phyloP scores from a whole-genome alignment of 37 sponge, comb jelly and placozoan species.

The Dysidea cf. avara region DNA sequence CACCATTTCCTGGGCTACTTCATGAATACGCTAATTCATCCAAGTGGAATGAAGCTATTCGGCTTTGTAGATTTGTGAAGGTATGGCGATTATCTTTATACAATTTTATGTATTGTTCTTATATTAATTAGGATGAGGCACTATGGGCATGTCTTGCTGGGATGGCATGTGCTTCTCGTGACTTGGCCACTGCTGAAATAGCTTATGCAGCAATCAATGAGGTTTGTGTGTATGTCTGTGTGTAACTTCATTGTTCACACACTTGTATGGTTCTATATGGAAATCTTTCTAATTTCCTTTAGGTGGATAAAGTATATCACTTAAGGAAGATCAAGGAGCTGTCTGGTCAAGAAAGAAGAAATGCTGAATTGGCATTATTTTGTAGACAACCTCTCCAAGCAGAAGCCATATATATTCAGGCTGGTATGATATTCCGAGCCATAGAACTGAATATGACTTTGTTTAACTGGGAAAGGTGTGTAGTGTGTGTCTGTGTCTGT shows the following conservation, averaged over 20 bases:
- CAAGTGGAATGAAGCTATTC: slow-evolving; percentile 71
- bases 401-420: slow-evolving; percentile 84
- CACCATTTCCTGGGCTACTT: slow-evolving; percentile 90
- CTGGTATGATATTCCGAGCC: slow-evolving; percentile 81
- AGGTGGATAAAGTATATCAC: slow-evolving; percentile 91
- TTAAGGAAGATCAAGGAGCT: slow-evolving; percentile 65
- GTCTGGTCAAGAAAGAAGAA: slow-evolving; percentile 53
- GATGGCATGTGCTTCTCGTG: slow-evolving; percentile 75
- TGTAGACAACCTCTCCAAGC: slow-evolving; percentile 83
- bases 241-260: not conserved
- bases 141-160: slow-evolving; percentile 96
- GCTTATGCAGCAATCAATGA: slow-evolving; percentile 96
- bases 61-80: slow-evolving; percentile 91
- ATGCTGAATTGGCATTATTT: slow-evolving; percentile 88
- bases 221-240: slow-evolving; percentile 27
- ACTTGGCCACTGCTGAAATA: slow-evolving; percentile 81
- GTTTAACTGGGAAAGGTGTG: slow-evolving; percentile 93
- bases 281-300: not conserved
- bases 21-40: slow-evolving; percentile 50
- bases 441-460: slow-evolving; percentile 82
- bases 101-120: too few relatives aligned
- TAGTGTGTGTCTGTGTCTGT: not conserved
- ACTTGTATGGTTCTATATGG: not conserved
- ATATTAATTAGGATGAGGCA: slow-evolving; percentile 60
- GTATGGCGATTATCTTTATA: slow-evolving; percentile 5